phyloP scores from a whole-genome alignment of 2,888 invertebrate species.

The Steromphala cineraria region DNA sequence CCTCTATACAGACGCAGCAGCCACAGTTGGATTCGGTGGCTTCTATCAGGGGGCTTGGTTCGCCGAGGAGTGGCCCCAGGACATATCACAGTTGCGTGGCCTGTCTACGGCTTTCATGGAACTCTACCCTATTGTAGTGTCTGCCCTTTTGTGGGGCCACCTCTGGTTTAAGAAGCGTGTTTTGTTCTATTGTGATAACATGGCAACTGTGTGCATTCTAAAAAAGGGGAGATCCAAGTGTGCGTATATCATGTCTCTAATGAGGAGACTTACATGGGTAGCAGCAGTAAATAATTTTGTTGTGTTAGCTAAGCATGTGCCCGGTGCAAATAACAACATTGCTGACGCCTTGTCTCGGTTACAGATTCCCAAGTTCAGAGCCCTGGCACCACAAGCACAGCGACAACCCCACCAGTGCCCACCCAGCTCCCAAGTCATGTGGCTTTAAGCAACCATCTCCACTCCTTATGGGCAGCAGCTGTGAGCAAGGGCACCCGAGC shows the following conservation, averaged over 20 bases:
- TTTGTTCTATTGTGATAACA: background rate
- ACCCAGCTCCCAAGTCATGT: background rate
- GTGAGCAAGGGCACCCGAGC: background rate
- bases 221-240: background rate
- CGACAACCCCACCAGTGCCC: background rate
- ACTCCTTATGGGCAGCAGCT: background rate
- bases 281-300: background rate
- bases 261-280: background rate
- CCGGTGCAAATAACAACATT: background rate
- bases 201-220: background rate
- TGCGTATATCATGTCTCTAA: background rate
- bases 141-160: background rate
- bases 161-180: background rate
- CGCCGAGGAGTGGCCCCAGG: background rate
- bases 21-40: background rate
- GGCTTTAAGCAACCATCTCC: background rate
- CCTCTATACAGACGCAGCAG: background rate
- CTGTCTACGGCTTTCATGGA: background rate
- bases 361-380: background rate
- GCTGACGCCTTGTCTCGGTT: background rate
- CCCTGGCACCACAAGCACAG: background rate
- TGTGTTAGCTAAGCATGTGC: background rate
- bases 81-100: background rate
- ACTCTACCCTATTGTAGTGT: background rate
- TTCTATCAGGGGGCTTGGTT: background rate